phyloP scores from a whole-genome alignment of 1,140 invertebrate species.

The Listronotus bonariensis region DNA sequence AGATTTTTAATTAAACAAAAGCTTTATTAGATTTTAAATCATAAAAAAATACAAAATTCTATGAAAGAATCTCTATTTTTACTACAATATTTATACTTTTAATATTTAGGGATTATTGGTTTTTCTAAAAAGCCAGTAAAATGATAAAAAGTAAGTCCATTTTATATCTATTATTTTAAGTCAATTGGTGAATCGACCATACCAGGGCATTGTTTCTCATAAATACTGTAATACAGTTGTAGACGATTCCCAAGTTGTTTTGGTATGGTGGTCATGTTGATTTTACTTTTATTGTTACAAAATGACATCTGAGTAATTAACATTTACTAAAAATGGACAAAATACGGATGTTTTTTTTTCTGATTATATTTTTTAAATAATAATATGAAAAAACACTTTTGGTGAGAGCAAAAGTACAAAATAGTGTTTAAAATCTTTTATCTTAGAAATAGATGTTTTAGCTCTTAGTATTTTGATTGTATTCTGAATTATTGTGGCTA shows the following conservation, averaged over 20 bases:
- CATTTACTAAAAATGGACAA: too few species aligned
- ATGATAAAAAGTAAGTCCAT: background rate
- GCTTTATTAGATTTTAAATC: background rate
- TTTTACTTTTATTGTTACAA: too few species aligned
- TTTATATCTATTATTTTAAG: background rate
- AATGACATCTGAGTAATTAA: too few species aligned
- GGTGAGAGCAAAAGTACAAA: conserved; percentile 57
- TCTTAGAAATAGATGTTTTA: background rate
- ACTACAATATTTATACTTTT: conserved; percentile 1
- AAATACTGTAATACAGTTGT: too few species aligned
- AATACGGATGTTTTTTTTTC: too few species aligned
- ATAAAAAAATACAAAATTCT: conserved; percentile 1
- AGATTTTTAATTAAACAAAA: background rate
- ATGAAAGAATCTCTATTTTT: conserved; percentile 28
- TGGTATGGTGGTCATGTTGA: too few species aligned
- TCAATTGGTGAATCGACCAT: too few species aligned
- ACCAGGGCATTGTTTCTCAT: too few species aligned
- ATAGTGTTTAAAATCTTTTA: conserved; percentile 34
- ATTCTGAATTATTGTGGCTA: background rate
- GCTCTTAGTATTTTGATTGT: background rate
- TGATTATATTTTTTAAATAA: background rate
- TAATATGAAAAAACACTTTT: conserved; percentile 44
- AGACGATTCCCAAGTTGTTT: too few species aligned
- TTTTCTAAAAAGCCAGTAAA: background rate
- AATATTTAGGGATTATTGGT: background rate